These are phyloP conservation scores for Meandrina meandrites DNA, from an alignment of 92 coral and sea anemone genomes.

Conservation along the genomic window DNA sequence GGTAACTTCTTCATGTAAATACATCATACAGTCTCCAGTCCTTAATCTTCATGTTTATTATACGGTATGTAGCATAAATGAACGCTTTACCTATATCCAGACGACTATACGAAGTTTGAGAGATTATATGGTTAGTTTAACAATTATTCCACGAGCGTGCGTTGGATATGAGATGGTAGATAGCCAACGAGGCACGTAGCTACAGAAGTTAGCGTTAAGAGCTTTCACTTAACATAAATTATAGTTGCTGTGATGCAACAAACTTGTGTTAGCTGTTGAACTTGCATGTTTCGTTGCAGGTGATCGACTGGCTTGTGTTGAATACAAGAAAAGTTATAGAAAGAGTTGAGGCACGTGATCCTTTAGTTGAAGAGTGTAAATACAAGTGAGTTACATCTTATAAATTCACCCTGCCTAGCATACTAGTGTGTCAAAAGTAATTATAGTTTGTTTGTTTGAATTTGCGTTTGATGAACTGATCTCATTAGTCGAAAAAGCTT, in stretches of 20 bases:
- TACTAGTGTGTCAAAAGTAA: background rate
- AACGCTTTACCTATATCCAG: too few species aligned
- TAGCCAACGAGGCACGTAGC: too few species aligned
- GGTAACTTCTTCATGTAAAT: too few species aligned
- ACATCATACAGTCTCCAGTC: too few species aligned
- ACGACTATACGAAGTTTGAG: too few species aligned
- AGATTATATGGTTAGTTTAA: too few species aligned
- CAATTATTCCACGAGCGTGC: too few species aligned
- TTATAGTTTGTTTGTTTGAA: background rate
- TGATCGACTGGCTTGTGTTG: constrained; percentile 87
- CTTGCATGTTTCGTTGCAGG: constrained; percentile 50
- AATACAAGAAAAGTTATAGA: constrained; percentile 76
- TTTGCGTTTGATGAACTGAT: background rate
- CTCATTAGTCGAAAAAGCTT: background rate
- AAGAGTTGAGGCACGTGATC: constrained; percentile 76
- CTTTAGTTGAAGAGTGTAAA: constrained; percentile 77
- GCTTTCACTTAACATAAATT: background rate
- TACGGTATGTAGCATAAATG: too few species aligned
- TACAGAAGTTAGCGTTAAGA: too few species aligned
- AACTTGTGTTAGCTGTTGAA: background rate
- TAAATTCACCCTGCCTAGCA: background rate
- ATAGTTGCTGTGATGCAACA: background rate
- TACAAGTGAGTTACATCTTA: constrained; percentile 62
- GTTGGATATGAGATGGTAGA: too few species aligned
- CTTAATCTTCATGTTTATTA: too few species aligned